Percentiles rank a stretch among this genome's conserved stretches.
Evolutionary conservation across 2,888 invertebrate genomes (phyloP).

Genomic region (Holacanthella duospinosa): DNA sequence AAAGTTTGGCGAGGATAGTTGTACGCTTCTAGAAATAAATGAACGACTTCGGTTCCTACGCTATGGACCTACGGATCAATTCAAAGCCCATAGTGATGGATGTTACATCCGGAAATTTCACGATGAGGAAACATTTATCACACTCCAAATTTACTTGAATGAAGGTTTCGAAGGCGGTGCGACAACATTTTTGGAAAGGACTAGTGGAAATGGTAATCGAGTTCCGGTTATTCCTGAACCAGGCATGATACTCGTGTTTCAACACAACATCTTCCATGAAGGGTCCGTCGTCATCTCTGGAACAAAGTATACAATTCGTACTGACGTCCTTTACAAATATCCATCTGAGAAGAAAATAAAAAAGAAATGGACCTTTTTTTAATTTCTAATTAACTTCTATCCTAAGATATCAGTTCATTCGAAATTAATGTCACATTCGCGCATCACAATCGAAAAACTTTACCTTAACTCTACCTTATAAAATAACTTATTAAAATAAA

Average conservation of each 20-base stretch:
- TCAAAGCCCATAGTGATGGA: constrained; percentile 8
- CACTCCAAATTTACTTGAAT: constrained; percentile 14
- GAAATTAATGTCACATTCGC: background rate
- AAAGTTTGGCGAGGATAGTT: background rate
- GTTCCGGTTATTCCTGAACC: constrained; percentile 6
- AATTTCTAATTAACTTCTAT: background rate
- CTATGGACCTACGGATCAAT: constrained; percentile 6
- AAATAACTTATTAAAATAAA: background rate
- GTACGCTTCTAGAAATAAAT: constrained; percentile 7
- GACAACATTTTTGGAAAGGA: constrained; percentile 7
- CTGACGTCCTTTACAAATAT: constrained; percentile 9
- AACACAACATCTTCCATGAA: constrained; percentile 9
- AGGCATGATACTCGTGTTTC: constrained; percentile 8
- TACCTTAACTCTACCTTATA: background rate
- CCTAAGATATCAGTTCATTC: background rate
- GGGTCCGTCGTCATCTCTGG: background rate
- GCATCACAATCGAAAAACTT: background rate
- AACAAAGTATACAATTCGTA: constrained; percentile 10
- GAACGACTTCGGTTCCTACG: constrained; percentile 11
- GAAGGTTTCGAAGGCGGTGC: constrained; percentile 10
- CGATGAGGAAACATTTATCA: background rate
- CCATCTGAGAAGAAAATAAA: background rate
- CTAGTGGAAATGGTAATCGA: background rate
- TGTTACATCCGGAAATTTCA: background rate
- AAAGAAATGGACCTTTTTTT: background rate